phyloP scores from a whole-genome alignment of 2,113 vertebrate species.

The Cromileptes altivelis region DNA sequence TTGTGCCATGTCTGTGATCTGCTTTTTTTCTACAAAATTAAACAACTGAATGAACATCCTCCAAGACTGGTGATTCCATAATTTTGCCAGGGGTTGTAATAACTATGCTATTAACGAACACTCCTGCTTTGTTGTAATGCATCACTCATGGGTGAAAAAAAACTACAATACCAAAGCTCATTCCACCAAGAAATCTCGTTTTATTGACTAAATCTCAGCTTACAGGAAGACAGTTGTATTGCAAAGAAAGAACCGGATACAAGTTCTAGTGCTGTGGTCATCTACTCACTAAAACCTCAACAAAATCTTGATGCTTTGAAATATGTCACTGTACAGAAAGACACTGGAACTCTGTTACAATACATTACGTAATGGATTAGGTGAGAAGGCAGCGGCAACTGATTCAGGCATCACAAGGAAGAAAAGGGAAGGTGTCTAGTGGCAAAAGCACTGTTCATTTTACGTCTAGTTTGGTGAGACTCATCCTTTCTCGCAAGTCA shows the following conservation, averaged over 20 bases:
- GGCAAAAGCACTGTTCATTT: neutral
- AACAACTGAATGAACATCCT: too few species aligned
- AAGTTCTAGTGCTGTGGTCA: slow-evolving; percentile 75
- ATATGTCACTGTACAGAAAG: slow-evolving; percentile 67
- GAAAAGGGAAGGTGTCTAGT: neutral
- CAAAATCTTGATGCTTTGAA: slow-evolving; percentile 62
- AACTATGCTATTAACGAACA: neutral
- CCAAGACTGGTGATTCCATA: too few species aligned
- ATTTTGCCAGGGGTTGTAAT: too few species aligned
- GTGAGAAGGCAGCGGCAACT: slow-evolving; percentile 19
- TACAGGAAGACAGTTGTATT: slow-evolving; percentile 88
- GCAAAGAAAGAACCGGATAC: slow-evolving; percentile 79
- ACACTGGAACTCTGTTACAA: slow-evolving; percentile 64
- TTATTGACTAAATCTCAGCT: slow-evolving; percentile 83
- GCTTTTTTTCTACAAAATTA: too few species aligned
- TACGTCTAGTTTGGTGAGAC: neutral
- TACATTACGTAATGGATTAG: slow-evolving; percentile 52
- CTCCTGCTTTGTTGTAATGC: neutral
- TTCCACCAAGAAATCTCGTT: slow-evolving; percentile 66
- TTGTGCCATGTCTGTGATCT: too few species aligned
- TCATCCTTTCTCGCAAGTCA: slow-evolving; percentile 14
- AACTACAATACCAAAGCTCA: slow-evolving; percentile 17
- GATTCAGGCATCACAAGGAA: slow-evolving; percentile 4
- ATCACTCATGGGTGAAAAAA: neutral
- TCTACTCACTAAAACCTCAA: slow-evolving; percentile 78